Base-by-base conservation (phyloP, 1,140 invertebrate genomes). In the Samia ricini region DNA sequence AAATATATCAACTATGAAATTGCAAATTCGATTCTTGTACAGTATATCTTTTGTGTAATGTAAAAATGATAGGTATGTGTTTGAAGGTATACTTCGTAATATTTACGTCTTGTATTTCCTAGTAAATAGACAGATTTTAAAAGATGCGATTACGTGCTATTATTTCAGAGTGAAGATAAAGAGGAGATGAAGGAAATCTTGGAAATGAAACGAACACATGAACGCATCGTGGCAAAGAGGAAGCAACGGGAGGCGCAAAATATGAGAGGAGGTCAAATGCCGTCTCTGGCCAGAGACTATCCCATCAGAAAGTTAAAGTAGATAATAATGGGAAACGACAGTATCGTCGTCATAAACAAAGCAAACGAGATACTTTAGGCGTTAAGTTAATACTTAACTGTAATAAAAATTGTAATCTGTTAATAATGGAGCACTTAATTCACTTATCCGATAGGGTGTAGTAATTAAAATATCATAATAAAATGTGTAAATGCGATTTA, bases 101-200 rank as follows among this genome's bases (percentile, higher is more conserved):
- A n/a, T n/a, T n/a, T n/a, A n/a, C n/a, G n/a, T n/a, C n/a, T n/a
- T n/a, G n/a, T n/a, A n/a, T n/a, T n/a, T n/a, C n/a, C n/a, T n/a
- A n/a, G n/a, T n/a, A n/a, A n/a, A n/a, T n/a, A n/a, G n/a, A n/a
- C n/a, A 56, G n/a, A 29, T 19, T 19, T 7, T 29, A 29, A 10
- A 26, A n/a, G n/a, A 1, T 29, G n/a, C 2, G 10, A 1, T 33
- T 50, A 15, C 15, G 15, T 2, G n/a, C n/a, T n/a, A 57, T 22
- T 5, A 36, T 58, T 92, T 6, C 76, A 98, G 96, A 96, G 97
- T 67, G 95, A 97, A 81, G 96, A 97, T 69, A 96, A 96, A 75
- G 95, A 97, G 89, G 96, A 98, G 89, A 97, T 98, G 95, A 97
- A 97, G 79, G 96, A 97, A 89, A 96, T 98, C 60, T 88, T 97